Evolutionary conservation across 2,888 invertebrate genomes (phyloP).

Genomic region (Sylvicola fuscatus): DNA sequence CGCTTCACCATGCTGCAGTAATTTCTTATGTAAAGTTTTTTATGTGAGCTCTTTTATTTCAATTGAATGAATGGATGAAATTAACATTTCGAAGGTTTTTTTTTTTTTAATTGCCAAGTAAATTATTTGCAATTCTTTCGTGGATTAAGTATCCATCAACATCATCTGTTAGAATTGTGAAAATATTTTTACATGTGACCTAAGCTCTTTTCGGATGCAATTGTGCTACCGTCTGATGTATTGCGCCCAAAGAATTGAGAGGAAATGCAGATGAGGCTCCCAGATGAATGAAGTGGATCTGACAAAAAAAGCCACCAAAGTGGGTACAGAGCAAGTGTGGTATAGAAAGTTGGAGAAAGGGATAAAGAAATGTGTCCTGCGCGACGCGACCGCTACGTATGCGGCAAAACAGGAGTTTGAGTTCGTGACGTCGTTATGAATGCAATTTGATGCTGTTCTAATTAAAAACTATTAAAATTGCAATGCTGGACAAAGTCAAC

Average conservation of each 20-base stretch:
- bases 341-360: background rate
- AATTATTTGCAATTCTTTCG: conserved; percentile 9
- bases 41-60: too few relatives aligned
- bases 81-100: too few relatives aligned
- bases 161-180: conserved; percentile 1
- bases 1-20: too few relatives aligned
- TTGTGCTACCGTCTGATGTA: background rate
- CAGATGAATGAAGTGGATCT: too few relatives aligned
- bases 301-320: too few relatives aligned
- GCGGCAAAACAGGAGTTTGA: conserved; percentile 5
- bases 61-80: too few relatives aligned
- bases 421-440: conserved; percentile 10
- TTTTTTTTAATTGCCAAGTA: conserved; percentile 9
- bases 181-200: too few relatives aligned
- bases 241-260: background rate
- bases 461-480: conserved; percentile 11
- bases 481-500: too few relatives aligned
- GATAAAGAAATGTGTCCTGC: background rate
- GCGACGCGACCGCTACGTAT: background rate
- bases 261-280: background rate
- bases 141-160: conserved; percentile 8
- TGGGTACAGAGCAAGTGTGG: too few relatives aligned
- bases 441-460: conserved; percentile 9
- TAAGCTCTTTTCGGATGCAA: too few relatives aligned
- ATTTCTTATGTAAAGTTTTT: too few relatives aligned